Percentiles rank a stretch among this genome's conserved stretches.
These are phyloP conservation scores for Chironomus tentans DNA, from an alignment of 2,888 invertebrate genomes.

Conservation along the genomic window DNA sequence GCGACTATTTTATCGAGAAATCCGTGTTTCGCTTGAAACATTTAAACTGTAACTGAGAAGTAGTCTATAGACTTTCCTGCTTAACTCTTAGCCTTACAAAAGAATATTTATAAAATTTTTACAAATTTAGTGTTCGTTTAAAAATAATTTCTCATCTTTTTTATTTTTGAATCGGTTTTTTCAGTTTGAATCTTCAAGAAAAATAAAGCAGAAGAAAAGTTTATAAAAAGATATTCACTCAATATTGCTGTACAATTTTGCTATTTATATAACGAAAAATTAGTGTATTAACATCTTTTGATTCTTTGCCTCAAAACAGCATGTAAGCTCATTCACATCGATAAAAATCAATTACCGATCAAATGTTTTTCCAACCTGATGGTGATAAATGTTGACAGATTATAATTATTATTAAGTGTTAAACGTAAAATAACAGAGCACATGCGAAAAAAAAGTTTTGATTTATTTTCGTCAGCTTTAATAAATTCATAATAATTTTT, in stretches of 20 bases:
- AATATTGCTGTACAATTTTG: constrained; percentile 13
- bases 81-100: constrained; percentile 25
- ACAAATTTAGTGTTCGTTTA: constrained; percentile 25
- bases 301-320: background rate
- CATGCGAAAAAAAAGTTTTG: too few species aligned
- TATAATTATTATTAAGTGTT: too few species aligned
- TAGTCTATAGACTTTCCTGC: background rate
- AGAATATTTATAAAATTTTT: constrained; percentile 24
- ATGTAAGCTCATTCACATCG: too few species aligned
- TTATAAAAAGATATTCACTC: constrained; percentile 24
- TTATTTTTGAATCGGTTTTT: constrained; percentile 22
- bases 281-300: constrained; percentile 15
- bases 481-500: too few species aligned
- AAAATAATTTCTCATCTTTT: constrained; percentile 25
- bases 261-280: constrained; percentile 25
- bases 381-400: too few species aligned
- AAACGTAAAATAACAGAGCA: too few species aligned
- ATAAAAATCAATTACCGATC: too few species aligned
- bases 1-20: background rate
- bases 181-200: constrained; percentile 23
- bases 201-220: constrained; percentile 23
- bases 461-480: too few species aligned
- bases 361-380: too few species aligned
- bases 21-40: constrained; percentile 14
- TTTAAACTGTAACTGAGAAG: constrained; percentile 25